Evolutionary conservation across 2,888 invertebrate genomes (phyloP).

Genomic region (Pseudococcus viburni): DNA sequence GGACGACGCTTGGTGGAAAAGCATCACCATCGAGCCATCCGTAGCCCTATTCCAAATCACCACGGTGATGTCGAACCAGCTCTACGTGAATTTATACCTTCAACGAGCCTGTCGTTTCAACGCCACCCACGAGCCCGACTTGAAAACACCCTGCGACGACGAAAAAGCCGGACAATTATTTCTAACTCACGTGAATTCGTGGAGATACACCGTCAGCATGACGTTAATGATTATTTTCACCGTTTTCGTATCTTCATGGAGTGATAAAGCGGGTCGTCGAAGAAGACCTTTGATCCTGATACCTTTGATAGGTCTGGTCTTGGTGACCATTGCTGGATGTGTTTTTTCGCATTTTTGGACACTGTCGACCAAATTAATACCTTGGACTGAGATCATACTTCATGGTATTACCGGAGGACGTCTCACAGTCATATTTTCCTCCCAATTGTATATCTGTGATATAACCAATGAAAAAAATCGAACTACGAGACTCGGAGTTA

Average conservation of each 20-base stretch:
- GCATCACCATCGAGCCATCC: slow-evolving; percentile 57
- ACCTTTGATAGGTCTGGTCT: slow-evolving; percentile 67
- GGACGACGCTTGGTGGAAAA: slow-evolving; percentile 3
- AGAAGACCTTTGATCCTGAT: slow-evolving; percentile 68
- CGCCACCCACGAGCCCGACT: slow-evolving; percentile 15
- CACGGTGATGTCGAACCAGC: slow-evolving; percentile 45
- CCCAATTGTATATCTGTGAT: slow-evolving; percentile 67
- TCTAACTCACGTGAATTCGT: slow-evolving; percentile 67
- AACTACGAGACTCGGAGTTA: slow-evolving; percentile 67
- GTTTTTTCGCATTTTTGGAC: slow-evolving; percentile 67
- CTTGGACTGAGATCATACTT: slow-evolving; percentile 61
- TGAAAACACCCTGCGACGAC: slow-evolving; percentile 7
- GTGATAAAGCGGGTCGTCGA: slow-evolving; percentile 68
- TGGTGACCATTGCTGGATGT: slow-evolving; percentile 62
- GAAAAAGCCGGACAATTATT: slow-evolving; percentile 3
- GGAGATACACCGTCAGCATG: slow-evolving; percentile 66
- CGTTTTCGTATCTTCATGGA: slow-evolving; percentile 68
- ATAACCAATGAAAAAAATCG: slow-evolving; percentile 67
- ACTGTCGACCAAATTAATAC: slow-evolving; percentile 65
- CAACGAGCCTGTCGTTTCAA: slow-evolving; percentile 30
- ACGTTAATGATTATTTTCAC: slow-evolving; percentile 67
- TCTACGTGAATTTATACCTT: slow-evolving; percentile 25
- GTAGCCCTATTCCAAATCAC: slow-evolving; percentile 26
- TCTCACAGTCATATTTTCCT: slow-evolving; percentile 67
- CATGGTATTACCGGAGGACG: slow-evolving; percentile 66